Percentiles rank a stretch among this genome's conserved stretches.
Conservation (phyloP, 2,797 vertebrate genomes). For the Malacoctenus gilli region DNA sequence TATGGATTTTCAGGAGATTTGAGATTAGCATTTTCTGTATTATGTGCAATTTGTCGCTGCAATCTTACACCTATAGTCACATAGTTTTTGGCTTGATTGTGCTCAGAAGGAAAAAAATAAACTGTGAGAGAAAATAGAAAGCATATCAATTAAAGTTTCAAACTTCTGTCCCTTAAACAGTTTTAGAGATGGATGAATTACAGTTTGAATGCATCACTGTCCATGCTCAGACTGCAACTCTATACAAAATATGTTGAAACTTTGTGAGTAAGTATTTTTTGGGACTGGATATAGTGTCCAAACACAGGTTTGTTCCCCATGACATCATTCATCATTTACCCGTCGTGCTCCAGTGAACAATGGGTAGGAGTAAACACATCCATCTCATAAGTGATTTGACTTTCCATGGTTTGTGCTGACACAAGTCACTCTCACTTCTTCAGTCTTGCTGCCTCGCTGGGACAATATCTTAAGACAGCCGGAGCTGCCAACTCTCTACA, state of each 20-base stretch:
- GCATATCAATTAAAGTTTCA: not conserved
- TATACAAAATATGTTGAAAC: constrained; percentile 1
- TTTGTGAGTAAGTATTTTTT: not conserved
- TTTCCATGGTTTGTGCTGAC: constrained; percentile 61
- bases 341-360: constrained; percentile 58
- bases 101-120: constrained; percentile 1
- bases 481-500: constrained; percentile 24
- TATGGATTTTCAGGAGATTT: constrained; percentile 44
- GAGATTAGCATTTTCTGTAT: constrained; percentile 20
- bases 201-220: not conserved
- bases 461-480: constrained; percentile 41
- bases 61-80: not conserved
- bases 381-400: constrained; percentile 61
- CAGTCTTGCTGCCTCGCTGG: constrained; percentile 25
- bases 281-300: constrained; percentile 28
- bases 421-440: constrained; percentile 61
- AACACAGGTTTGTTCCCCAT: constrained; percentile 28
- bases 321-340: constrained; percentile 53
- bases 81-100: constrained; percentile 8
- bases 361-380: constrained; percentile 60
- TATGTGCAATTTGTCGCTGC: constrained; percentile 23
- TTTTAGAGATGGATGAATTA: not conserved
- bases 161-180: too few species aligned
- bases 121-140: not conserved
- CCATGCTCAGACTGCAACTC: not conserved